These are phyloP conservation scores for Crotophaga sulcirostris DNA, from an alignment of 2,113 vertebrate genomes.

Conservation along the genomic window DNA sequence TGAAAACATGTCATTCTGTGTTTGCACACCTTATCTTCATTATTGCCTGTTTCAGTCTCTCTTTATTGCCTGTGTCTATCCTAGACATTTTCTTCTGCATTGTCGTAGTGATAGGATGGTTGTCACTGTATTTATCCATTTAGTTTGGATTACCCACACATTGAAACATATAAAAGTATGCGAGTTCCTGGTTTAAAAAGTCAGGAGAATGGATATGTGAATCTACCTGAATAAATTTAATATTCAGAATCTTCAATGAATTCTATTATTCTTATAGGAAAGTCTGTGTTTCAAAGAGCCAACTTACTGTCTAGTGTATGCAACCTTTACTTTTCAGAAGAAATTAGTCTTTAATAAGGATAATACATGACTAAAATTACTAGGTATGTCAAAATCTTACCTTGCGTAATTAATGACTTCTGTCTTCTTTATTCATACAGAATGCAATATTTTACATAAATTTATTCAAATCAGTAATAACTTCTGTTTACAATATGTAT, in stretches of 20 bases:
- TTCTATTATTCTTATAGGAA: background rate
- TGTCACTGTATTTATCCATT: background rate
- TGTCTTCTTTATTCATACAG: background rate
- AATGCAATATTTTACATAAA: background rate
- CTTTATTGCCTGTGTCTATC: background rate
- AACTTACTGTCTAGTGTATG: background rate
- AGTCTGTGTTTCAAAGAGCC: background rate
- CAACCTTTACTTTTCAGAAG: background rate
- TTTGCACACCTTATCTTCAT: background rate
- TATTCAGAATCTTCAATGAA: background rate
- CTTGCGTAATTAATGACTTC: background rate
- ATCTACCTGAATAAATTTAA: background rate
- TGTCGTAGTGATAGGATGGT: background rate
- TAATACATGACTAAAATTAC: background rate
- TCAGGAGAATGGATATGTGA: background rate
- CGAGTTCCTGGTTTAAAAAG: background rate
- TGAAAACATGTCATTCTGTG: background rate
- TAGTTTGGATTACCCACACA: background rate
- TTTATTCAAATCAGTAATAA: background rate
- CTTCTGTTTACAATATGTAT: background rate
- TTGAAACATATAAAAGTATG: background rate
- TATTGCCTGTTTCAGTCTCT: background rate
- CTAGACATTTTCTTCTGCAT: background rate
- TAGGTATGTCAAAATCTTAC: background rate
- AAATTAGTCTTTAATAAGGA: background rate